These are phyloP conservation scores for Ictalurus punctatus DNA, from an alignment of 2,113 vertebrate genomes.

Conservation along the genomic window DNA sequence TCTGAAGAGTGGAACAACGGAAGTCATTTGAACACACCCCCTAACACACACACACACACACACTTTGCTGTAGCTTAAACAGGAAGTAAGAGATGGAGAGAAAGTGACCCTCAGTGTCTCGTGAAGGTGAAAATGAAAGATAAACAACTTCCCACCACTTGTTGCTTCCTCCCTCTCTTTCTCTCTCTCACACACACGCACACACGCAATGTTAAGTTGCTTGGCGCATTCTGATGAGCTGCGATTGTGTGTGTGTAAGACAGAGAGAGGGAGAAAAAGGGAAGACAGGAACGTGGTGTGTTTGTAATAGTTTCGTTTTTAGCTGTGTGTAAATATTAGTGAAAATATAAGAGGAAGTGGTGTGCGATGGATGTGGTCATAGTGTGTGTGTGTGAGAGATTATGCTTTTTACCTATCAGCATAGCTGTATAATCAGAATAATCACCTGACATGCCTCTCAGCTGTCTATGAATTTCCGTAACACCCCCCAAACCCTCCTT, in stretches of 20 bases:
- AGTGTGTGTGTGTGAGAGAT: background rate
- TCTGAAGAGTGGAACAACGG: constrained; percentile 4
- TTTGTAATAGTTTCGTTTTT: background rate
- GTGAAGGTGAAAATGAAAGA: constrained; percentile 24
- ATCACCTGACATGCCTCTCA: background rate
- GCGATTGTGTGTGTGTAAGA: background rate
- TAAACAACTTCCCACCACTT: background rate
- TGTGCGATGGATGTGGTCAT: background rate
- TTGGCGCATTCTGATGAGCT: background rate
- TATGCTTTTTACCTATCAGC: background rate
- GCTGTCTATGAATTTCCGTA: background rate
- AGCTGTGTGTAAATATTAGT: background rate
- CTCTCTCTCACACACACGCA: background rate
- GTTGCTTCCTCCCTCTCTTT: background rate
- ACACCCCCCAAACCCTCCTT: background rate
- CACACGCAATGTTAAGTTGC: background rate
- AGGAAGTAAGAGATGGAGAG: background rate
- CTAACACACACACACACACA: background rate
- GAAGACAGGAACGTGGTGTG: background rate
- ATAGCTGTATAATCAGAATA: background rate
- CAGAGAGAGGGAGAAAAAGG: background rate
- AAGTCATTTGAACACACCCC: background rate
- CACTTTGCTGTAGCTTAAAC: background rate
- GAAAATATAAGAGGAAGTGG: background rate
- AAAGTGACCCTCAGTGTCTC: background rate